phyloP scores from a whole-genome alignment of 2,113 vertebrate genomes.

The Platichthys flesus region DNA sequence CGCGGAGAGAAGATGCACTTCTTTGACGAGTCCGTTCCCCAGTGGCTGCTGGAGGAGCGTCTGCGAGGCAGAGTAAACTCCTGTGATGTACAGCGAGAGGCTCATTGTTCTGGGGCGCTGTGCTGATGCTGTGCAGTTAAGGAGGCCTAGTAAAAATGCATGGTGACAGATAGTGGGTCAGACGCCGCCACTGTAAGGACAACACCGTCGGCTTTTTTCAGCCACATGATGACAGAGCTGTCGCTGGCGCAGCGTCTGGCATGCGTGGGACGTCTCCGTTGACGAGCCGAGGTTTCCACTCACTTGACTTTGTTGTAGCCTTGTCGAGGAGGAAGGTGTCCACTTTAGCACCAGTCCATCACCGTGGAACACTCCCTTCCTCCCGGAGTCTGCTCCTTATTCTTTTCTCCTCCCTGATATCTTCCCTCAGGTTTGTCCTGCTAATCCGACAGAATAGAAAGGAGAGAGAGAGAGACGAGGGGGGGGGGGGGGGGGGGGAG shows the following conservation, averaged over 20 bases:
- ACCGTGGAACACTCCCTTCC: background rate
- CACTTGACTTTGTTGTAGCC: conserved; percentile 58
- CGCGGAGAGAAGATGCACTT: conserved; percentile 24
- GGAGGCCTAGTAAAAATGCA: conserved; percentile 40
- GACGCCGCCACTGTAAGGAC: conserved; percentile 33
- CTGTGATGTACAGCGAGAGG: conserved; percentile 28
- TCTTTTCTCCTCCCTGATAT: conserved; percentile 5
- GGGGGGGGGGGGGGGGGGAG: background rate
- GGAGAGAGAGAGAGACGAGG: background rate
- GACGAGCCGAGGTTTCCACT: conserved; percentile 58
- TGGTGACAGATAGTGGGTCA: conserved; percentile 57
- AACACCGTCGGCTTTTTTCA: conserved; percentile 27
- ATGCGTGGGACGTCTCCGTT: conserved; percentile 45
- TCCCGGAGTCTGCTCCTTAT: conserved; percentile 19
- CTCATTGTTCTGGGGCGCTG: conserved; percentile 17
- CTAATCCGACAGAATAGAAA: conserved; percentile 7
- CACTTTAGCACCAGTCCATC: conserved; percentile 60
- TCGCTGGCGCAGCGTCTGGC: conserved; percentile 10
- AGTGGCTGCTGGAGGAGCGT: conserved; percentile 26
- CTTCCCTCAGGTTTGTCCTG: background rate
- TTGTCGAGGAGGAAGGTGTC: conserved; percentile 52
- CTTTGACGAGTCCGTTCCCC: conserved; percentile 33
- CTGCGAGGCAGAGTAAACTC: conserved; percentile 39
- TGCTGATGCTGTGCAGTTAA: conserved; percentile 34
- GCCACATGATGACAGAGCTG: conserved; percentile 56